Conservation (phyloP, 1,140 invertebrate species). For the Nilaparvata lugens region DNA sequence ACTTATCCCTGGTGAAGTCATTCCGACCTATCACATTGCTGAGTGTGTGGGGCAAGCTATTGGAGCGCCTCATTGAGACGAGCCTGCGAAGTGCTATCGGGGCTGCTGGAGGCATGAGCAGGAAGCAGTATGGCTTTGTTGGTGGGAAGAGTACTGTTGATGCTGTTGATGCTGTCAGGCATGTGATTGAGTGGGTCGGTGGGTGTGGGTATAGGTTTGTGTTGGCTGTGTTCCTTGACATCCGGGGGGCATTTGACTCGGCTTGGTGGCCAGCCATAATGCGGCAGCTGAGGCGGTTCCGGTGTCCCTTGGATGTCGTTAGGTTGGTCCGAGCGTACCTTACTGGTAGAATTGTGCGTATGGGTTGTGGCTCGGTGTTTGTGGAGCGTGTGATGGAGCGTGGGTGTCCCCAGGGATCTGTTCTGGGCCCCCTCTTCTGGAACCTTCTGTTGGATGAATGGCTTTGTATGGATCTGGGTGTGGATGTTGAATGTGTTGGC, state of each 20-base stretch:
- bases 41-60: not conserved
- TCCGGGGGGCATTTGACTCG: constrained; percentile 10
- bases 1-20: too few species aligned
- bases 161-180: too few species aligned
- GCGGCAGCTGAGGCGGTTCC: not conserved
- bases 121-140: too few species aligned
- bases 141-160: too few species aligned
- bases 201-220: not conserved
- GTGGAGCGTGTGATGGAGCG: too few species aligned
- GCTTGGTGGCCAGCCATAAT: constrained; percentile 10
- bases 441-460: not conserved
- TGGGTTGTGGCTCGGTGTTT: too few species aligned
- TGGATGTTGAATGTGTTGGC: too few species aligned
- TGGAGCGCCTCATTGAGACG: not conserved
- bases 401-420: constrained; percentile 7
- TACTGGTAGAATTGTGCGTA: too few species aligned
- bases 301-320: not conserved
- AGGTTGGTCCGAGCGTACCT: too few species aligned
- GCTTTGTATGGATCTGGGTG: not conserved
- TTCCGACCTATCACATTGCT: not conserved
- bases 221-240: constrained; percentile 6
- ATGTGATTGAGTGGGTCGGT: not conserved
- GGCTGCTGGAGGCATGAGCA: not conserved
- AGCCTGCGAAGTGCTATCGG: not conserved
- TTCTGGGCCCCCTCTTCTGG: constrained; percentile 2